phyloP scores from a whole-genome alignment of 2,888 invertebrate genomes.

The Sphinx pinastri region DNA sequence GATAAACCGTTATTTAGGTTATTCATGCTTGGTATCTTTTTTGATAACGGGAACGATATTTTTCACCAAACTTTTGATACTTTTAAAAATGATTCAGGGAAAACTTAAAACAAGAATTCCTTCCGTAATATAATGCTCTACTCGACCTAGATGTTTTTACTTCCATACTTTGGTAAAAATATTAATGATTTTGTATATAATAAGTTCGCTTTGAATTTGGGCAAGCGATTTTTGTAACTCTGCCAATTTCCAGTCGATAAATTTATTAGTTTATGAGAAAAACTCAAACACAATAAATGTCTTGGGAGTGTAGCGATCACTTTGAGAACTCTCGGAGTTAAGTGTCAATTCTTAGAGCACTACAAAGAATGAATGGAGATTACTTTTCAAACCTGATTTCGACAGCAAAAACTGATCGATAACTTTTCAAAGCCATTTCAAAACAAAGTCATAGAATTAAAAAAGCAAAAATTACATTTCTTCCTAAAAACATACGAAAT shows the following conservation, averaged over 20 bases:
- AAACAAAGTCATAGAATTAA: too few relatives aligned
- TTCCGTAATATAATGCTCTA: neutral
- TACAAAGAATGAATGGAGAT: neutral
- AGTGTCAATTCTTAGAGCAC: neutral
- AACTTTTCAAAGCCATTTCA: too few relatives aligned
- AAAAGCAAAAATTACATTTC: neutral
- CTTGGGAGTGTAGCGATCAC: neutral
- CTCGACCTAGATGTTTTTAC: neutral
- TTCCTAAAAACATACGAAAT: neutral
- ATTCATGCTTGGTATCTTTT: too few relatives aligned
- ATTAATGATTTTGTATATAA: neutral
- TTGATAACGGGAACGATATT: neutral
- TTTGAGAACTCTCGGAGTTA: neutral
- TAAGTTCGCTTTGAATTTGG: neutral
- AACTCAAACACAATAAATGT: neutral
- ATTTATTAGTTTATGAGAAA: neutral
- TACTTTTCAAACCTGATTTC: too few relatives aligned
- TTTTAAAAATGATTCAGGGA: neutral
- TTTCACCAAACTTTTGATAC: neutral
- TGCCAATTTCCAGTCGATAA: constrained; percentile 19
- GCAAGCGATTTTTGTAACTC: neutral
- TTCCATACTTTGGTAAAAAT: neutral
- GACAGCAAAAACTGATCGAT: too few relatives aligned
- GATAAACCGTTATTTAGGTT: too few relatives aligned
- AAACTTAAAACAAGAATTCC: neutral